phyloP scores from a whole-genome alignment of 2,113 vertebrate genomes.

The Paradoxurus hermaphroditus region DNA sequence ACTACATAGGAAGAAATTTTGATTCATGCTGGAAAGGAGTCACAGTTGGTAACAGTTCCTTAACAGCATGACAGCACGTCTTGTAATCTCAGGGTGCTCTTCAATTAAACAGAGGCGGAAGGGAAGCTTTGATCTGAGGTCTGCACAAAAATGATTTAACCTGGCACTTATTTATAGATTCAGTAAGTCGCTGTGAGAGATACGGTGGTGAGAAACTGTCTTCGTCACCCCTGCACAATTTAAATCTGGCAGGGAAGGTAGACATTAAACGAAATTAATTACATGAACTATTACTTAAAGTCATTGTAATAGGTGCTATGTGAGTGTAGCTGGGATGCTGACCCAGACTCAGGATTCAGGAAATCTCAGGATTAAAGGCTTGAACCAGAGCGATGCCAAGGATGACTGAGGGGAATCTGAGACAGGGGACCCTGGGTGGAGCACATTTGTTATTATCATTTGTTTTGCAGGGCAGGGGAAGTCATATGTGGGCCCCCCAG shows the following conservation, averaged over 20 bases:
- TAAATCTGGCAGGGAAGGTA: background rate
- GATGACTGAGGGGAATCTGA: background rate
- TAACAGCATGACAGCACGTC: background rate
- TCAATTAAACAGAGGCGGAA: conserved; percentile 1
- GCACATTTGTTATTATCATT: background rate
- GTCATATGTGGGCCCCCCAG: background rate
- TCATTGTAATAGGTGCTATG: background rate
- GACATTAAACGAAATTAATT: background rate
- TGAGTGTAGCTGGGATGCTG: background rate
- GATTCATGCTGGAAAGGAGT: background rate
- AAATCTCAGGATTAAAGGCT: background rate
- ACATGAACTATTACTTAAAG: conserved; percentile 20
- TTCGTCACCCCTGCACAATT: background rate
- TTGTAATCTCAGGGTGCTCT: background rate
- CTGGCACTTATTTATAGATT: conserved; percentile 47
- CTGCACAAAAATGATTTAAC: conserved; percentile 25
- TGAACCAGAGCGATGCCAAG: background rate
- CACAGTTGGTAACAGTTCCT: background rate
- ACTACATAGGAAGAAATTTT: background rate
- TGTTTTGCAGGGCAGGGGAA: background rate
- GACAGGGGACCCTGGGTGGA: background rate
- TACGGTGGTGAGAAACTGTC: background rate
- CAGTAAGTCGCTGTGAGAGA: background rate
- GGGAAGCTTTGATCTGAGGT: conserved; percentile 8
- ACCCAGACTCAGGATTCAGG: background rate